Base-by-base conservation (phyloP, 1,140 invertebrate genomes). In the Physella acuta region DNA sequence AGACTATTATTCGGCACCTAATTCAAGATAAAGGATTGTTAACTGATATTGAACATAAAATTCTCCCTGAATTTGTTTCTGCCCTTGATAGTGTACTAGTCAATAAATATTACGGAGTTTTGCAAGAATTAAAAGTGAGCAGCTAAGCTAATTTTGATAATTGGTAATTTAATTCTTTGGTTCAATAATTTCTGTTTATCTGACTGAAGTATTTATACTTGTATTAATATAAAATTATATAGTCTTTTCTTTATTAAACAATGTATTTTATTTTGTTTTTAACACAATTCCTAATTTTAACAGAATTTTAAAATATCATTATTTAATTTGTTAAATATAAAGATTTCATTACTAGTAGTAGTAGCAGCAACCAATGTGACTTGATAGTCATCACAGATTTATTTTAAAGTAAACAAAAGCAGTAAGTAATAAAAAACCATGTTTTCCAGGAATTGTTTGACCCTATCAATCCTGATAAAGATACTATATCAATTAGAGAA, bases 381-480 rank as follows among this genome's bases (percentile, higher is more conserved):
- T 11, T 28, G 26, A 60, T 31, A 31, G 16, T 56, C 53, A 17
- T 14, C 53, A 11, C 14, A 8, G 8, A 16, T 16, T 11, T 16
- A 56, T 17, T n/a, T n/a, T n/a, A n/a, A n/a, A n/a, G n/a, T n/a
- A n/a, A n/a, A n/a, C n/a, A n/a, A n/a, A n/a, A n/a, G n/a, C n/a
- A n/a, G n/a, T n/a, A n/a, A n/a, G n/a, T n/a, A n/a, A n/a, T n/a
- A n/a, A n/a, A n/a, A n/a, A n/a, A n/a, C n/a, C n/a, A n/a, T 39
- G 65, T 5, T 39, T 68, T 75, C 8, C 72, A 84, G 83, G 39
- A 30, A 11, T 69, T 84, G 31, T 85, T 85, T 80, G 82, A 85
- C 69, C 82, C 83, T 24, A 78, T 84, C 51, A 85, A 84, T 68
- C 83, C 83, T 11, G 83, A 85, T 71, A 83, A 84, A 67, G 83